Evolutionary conservation across 2,797 vertebrate genomes (phyloP).

Genomic region (Cottoperca gobio): DNA sequence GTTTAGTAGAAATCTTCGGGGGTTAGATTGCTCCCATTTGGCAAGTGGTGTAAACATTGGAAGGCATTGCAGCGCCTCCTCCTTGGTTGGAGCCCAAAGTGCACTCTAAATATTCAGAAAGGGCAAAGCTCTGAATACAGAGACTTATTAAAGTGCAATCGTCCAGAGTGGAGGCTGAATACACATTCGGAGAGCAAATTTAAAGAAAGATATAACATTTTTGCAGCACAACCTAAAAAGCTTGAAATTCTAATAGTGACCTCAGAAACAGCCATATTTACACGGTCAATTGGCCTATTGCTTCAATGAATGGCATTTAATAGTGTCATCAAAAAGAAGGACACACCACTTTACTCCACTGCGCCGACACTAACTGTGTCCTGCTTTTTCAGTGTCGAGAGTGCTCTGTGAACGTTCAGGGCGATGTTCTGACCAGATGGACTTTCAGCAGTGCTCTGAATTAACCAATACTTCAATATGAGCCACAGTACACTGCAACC

Average conservation of each 20-base stretch:
- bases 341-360: slow-evolving; percentile 20
- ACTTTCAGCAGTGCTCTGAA: slow-evolving; percentile 34
- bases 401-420: slow-evolving; percentile 13
- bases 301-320: slow-evolving; percentile 34
- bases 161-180: slow-evolving; percentile 8
- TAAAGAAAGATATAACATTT: slow-evolving; percentile 4
- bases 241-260: slow-evolving; percentile 8
- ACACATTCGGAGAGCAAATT: slow-evolving; percentile 12
- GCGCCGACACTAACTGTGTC: slow-evolving; percentile 7
- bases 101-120: slow-evolving; percentile 56
- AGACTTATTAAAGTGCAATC: slow-evolving; percentile 45
- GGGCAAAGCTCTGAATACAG: slow-evolving; percentile 48
- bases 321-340: slow-evolving; percentile 39
- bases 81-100: slow-evolving; percentile 54
- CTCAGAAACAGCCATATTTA: slow-evolving; percentile 20
- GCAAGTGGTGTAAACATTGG: slow-evolving; percentile 64
- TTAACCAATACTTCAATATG: slow-evolving; percentile 25
- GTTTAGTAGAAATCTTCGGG: slow-evolving; percentile 44
- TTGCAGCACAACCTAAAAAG: slow-evolving; percentile 21
- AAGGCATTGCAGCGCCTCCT: slow-evolving; percentile 54
- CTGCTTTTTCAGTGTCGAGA: slow-evolving; percentile 21
- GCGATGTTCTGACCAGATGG: slow-evolving; percentile 29
- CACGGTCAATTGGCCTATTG: slow-evolving; percentile 19
- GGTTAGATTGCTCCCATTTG: slow-evolving; percentile 66
- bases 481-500: slow-evolving; percentile 10